Base-by-base conservation (phyloP, 2,888 invertebrate genomes). In the Chaitophorus viminalis region DNA sequence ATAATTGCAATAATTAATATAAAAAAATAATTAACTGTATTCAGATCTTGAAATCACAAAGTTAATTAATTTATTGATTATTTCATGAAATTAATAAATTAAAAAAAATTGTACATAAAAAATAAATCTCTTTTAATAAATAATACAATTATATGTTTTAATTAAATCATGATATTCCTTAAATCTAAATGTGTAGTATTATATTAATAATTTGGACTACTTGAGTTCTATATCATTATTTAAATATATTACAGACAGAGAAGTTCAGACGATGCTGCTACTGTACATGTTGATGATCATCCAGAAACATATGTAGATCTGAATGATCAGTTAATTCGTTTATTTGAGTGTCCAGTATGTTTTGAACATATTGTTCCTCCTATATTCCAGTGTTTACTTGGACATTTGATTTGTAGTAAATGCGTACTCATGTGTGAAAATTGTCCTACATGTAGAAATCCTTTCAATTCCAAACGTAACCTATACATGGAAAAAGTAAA, bases 331-430 rank as follows among this genome's bases (percentile, higher is more conserved):
- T 92, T 91, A 89, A 90, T 92, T 90, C 91, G 93, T 46, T 91
- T 92, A 0, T 91, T 94, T 90, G 94, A 94, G 90, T 94, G 94
- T 90, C 94, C 94, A 33, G 93, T 94, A 90, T 94, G 94, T 91
- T 91, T 94, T 90, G 94, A 94, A 90, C 93, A 93, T 91, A 93
- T 94, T 91, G 92, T 92, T 90, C 93, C 94, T 82, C 94, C 94
- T 39, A 93, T 94, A 89, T 92, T 93, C 89, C 94, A 94, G 91
- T 94, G 94, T 91, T 93, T 93, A 17, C 93, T 94, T 90, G 94
- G 94, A 0, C 94, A 94, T 91, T 92, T 94, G 68, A 92, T 94
- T 90, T 94, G 94, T 91, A 91, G 91, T 76, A 92, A 92, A 39
- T 94, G 94, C 90, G 93, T 93, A 90, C 91, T 92, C 78, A 93